These are phyloP conservation scores for Monomorium pharaonis DNA, from an alignment of 1,140 invertebrate species.

Conservation along the genomic window DNA sequence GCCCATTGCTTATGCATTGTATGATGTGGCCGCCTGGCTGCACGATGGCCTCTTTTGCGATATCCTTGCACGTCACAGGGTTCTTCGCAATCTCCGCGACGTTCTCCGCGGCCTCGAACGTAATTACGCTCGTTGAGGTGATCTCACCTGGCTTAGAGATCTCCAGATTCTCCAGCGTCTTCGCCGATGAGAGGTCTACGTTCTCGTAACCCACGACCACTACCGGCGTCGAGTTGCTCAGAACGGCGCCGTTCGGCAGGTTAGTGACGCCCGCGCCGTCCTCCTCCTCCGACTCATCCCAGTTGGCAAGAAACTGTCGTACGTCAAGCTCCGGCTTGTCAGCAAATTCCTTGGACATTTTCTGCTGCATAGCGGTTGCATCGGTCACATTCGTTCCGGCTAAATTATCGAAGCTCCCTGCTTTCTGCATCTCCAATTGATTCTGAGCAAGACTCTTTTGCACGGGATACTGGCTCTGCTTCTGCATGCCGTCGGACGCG, in stretches of 20 bases:
- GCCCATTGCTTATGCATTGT: constrained; percentile 75
- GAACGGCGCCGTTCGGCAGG: constrained; percentile 61
- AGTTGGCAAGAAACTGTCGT: constrained; percentile 83
- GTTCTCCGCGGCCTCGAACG: constrained; percentile 17
- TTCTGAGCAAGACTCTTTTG: constrained; percentile 57
- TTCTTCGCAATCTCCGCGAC: constrained; percentile 45
- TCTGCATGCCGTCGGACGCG: constrained; percentile 35
- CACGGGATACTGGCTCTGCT: constrained; percentile 36
- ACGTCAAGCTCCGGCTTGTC: constrained; percentile 83
- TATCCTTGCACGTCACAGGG: constrained; percentile 17
- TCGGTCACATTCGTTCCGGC: neutral
- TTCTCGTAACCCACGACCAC: constrained; percentile 77
- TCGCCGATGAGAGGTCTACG: constrained; percentile 71
- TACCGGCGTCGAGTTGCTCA: constrained; percentile 72
- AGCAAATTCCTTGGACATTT: constrained; percentile 77
- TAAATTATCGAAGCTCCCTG: constrained; percentile 14
- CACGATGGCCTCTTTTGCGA: constrained; percentile 53
- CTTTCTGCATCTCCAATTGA: constrained; percentile 55
- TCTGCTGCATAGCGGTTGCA: constrained; percentile 52
- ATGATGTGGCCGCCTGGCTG: constrained; percentile 74
- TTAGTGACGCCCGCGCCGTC: constrained; percentile 74
- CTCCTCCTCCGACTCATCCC: constrained; percentile 84
- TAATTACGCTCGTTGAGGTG: constrained; percentile 9
- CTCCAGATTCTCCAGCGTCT: constrained; percentile 48
- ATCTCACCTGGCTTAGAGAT: constrained; percentile 10